phyloP scores from a whole-genome alignment of 1,140 invertebrate genomes.

The Drosophila dunni region DNA sequence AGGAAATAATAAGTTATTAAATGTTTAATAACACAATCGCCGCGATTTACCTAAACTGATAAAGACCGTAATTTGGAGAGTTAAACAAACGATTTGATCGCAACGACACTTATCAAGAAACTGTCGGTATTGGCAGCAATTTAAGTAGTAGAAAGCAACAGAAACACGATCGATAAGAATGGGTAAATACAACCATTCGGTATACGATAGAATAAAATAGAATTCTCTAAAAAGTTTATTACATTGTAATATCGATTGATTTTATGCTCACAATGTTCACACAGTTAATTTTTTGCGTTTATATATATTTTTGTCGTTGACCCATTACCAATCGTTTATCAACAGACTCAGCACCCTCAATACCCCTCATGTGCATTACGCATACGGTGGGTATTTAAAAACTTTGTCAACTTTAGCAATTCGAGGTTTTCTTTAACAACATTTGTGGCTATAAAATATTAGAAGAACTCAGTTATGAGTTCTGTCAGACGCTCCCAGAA shows the following conservation, averaged over 20 bases:
- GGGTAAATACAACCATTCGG: background rate
- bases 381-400: background rate
- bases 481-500: slow-evolving; percentile 44
- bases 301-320: too few relatives aligned
- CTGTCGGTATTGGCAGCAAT: background rate
- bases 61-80: background rate
- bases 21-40: background rate
- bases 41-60: background rate
- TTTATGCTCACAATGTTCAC: background rate
- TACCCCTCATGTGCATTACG: background rate
- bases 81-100: background rate
- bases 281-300: too few relatives aligned
- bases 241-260: background rate
- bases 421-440: background rate
- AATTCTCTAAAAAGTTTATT: too few relatives aligned
- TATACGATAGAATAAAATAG: background rate
- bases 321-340: too few relatives aligned
- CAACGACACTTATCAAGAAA: background rate
- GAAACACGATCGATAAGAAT: background rate
- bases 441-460: slow-evolving; percentile 9
- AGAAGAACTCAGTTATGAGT: slow-evolving; percentile 38
- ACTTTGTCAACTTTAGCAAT: background rate
- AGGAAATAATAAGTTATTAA: background rate
- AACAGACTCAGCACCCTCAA: background rate
- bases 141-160: background rate